phyloP scores from a whole-genome alignment of 2,113 vertebrate genomes.

The Ascaphus truei region DNA sequence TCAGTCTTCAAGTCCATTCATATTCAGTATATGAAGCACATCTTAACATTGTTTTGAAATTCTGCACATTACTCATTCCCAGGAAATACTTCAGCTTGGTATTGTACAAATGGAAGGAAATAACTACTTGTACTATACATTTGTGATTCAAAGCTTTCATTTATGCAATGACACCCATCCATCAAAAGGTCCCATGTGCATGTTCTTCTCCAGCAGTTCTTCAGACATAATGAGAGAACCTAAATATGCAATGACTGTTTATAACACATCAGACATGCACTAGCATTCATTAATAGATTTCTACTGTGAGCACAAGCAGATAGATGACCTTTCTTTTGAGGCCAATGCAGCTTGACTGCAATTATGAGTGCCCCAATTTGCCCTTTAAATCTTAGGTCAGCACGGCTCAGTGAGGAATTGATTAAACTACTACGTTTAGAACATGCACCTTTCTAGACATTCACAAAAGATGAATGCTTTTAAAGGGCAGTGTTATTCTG shows the following conservation, averaged over 20 bases:
- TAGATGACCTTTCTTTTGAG: constrained; percentile 47
- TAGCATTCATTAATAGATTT: constrained; percentile 50
- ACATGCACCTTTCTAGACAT: constrained; percentile 32
- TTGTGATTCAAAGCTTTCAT: constrained; percentile 58
- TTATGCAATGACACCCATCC: constrained; percentile 57
- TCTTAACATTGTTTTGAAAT: constrained; percentile 46
- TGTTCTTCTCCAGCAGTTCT: constrained; percentile 39
- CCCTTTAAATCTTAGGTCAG: constrained; percentile 48
- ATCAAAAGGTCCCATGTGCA: constrained; percentile 46
- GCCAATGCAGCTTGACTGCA: constrained; percentile 38
- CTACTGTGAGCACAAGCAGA: constrained; percentile 39
- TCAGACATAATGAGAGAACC: constrained; percentile 41
- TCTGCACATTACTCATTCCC: constrained; percentile 54
- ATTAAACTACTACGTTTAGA: constrained; percentile 36
- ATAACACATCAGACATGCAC: constrained; percentile 40
- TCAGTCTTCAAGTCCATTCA: constrained; percentile 43
- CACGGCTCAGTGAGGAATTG: constrained; percentile 26
- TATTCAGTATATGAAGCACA: constrained; percentile 43
- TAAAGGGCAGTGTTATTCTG: constrained; percentile 13
- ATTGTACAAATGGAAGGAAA: constrained; percentile 62
- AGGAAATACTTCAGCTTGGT: constrained; percentile 49
- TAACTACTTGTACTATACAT: constrained; percentile 46
- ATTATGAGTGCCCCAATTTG: constrained; percentile 36
- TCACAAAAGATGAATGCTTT: neutral
- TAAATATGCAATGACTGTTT: constrained; percentile 47